Conservation (phyloP, 2,888 invertebrate genomes). For the Carabus problematicus region DNA sequence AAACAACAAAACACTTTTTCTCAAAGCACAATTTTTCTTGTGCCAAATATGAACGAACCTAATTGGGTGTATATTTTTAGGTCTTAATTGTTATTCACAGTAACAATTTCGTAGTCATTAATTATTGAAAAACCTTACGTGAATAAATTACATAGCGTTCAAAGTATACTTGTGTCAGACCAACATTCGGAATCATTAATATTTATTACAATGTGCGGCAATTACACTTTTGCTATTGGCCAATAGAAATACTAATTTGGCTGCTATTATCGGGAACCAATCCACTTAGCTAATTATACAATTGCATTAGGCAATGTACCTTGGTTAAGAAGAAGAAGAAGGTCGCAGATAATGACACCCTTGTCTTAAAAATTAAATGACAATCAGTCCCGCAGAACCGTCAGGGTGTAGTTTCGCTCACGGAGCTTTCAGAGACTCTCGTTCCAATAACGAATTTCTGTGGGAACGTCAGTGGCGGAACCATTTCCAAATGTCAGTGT, state of each 20-base stretch:
- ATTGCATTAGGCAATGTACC: constrained; percentile 11
- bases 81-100: too few species aligned
- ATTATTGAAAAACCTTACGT: too few species aligned
- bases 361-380: constrained; percentile 20
- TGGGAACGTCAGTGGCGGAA: not conserved
- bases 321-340: constrained; percentile 3
- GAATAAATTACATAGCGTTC: too few species aligned
- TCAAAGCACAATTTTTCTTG: too few species aligned
- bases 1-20: too few species aligned
- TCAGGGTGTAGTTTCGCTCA: not conserved
- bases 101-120: too few species aligned
- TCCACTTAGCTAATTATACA: constrained; percentile 16
- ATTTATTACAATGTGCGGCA: too few species aligned
- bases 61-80: too few species aligned
- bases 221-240: not conserved
- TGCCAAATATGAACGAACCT: too few species aligned
- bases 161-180: too few species aligned
- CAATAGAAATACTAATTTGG: constrained; percentile 6
- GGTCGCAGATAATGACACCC: constrained; percentile 5
- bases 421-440: not conserved
- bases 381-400: constrained; percentile 7
- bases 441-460: not conserved
- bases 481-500: not conserved
- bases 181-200: too few species aligned
- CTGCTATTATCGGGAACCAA: constrained; percentile 9